A percentile compares a stretch with the other conserved stretches of the same genome.
These are phyloP conservation scores for Halictus rubicundus DNA, from an alignment of 1,140 invertebrate species.

Conservation along the genomic window DNA sequence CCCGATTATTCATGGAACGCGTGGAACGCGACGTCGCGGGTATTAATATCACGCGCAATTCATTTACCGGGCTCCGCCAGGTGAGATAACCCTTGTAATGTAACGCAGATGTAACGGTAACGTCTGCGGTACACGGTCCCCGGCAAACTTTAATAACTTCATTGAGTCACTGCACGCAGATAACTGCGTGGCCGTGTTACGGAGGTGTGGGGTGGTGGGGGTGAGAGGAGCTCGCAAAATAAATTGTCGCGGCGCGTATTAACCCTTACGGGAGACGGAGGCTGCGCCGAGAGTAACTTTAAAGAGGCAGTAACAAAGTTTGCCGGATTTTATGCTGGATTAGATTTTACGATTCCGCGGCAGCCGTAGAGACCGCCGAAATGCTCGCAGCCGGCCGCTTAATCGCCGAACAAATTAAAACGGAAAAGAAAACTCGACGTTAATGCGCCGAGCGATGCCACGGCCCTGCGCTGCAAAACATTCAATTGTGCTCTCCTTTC, in stretches of 20 bases:
- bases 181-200: neutral
- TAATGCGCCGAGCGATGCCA: neutral
- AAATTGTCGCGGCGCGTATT: constrained; percentile 55
- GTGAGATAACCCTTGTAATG: constrained; percentile 22
- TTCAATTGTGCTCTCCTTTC: neutral
- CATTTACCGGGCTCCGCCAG: constrained; percentile 12
- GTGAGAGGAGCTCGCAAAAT: constrained; percentile 20
- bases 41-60: constrained; percentile 25
- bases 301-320: constrained; percentile 57
- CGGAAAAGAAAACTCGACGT: neutral
- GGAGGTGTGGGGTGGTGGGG: too few relatives aligned
- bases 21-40: neutral
- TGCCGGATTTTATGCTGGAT: constrained; percentile 42
- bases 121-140: constrained; percentile 9
- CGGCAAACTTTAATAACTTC: constrained; percentile 56
- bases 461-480: neutral
- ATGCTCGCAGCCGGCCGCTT: neutral
- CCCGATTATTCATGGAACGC: constrained; percentile 19
- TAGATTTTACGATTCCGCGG: constrained; percentile 46
- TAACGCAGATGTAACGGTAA: constrained; percentile 41
- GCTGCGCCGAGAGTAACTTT: constrained; percentile 31
- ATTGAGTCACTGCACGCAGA: constrained; percentile 44
- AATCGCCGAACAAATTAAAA: constrained; percentile 44
- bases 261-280: constrained; percentile 2
- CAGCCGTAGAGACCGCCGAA: neutral